A percentile compares a stretch with the other conserved stretches of the same genome.
phyloP scores from a whole-genome alignment of 2,888 invertebrate genomes.

The Hymenopus coronatus region DNA sequence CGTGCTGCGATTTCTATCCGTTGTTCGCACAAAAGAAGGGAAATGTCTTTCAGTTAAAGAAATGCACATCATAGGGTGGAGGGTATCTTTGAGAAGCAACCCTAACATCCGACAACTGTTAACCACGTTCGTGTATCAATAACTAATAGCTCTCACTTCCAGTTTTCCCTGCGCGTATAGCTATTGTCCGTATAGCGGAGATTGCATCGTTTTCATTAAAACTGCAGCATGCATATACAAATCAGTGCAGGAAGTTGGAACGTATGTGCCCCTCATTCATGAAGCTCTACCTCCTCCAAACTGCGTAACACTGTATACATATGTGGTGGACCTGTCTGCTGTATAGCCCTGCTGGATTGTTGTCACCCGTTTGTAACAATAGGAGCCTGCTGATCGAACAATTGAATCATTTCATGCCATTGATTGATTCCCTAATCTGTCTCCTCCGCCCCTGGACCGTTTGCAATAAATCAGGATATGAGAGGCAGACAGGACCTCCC shows the following conservation, averaged over 20 bases:
- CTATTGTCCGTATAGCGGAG: not conserved
- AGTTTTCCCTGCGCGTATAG: not conserved
- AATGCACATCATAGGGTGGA: not conserved
- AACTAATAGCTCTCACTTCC: not conserved
- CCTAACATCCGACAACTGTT: not conserved
- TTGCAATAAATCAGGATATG: conserved; percentile 29
- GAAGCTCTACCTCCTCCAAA: not conserved
- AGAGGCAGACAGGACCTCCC: not conserved
- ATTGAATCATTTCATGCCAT: conserved; percentile 33
- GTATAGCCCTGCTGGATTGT: conserved; percentile 13
- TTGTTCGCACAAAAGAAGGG: too few relatives aligned
- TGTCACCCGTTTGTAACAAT: conserved; percentile 27
- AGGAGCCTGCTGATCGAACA: conserved; percentile 29
- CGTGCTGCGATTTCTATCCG: too few relatives aligned
- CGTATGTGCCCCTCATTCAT: conserved; percentile 12
- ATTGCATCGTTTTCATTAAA: not conserved
- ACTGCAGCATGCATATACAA: not conserved
- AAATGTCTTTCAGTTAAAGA: too few relatives aligned
- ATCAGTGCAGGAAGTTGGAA: not conserved
- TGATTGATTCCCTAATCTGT: conserved; percentile 29
- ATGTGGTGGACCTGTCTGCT: not conserved
- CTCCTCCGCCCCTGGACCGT: not conserved
- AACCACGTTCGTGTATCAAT: not conserved
- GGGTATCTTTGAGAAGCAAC: not conserved
- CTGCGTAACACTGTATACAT: not conserved